Conservation (phyloP, 92 coral and sea anemone species). For the Umimayanthus kanabou region DNA sequence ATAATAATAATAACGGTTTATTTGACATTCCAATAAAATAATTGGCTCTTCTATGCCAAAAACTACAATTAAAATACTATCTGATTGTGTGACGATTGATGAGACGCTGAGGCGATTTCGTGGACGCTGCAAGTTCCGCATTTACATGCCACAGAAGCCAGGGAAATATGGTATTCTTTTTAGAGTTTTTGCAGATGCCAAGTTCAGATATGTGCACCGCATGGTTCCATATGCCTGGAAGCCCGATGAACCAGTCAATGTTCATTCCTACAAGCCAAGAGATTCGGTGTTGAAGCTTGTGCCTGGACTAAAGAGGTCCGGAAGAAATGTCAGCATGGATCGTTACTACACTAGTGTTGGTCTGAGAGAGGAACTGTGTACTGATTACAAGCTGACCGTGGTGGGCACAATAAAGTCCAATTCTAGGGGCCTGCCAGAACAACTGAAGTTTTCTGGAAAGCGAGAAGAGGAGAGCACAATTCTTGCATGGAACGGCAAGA, state of each 20-base stretch:
- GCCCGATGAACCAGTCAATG: background rate
- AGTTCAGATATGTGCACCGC: background rate
- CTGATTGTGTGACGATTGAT: constrained; percentile 1
- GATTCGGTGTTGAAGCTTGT: background rate
- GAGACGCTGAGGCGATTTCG: background rate
- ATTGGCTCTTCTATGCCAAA: too few relatives aligned
- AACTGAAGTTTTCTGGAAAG: background rate
- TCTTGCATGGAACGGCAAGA: background rate
- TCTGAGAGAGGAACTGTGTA: background rate
- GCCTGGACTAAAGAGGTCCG: background rate
- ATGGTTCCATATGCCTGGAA: background rate
- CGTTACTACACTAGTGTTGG: background rate
- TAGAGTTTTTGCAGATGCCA: background rate
- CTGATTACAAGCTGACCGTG: background rate
- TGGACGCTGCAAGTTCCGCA: background rate
- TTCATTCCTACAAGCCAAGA: background rate
- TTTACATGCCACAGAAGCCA: constrained; percentile 16
- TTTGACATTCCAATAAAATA: too few relatives aligned
- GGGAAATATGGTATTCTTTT: constrained; percentile 11
- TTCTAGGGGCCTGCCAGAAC: background rate
- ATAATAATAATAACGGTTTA: too few relatives aligned
- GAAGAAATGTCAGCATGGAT: background rate
- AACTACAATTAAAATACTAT: too few relatives aligned
- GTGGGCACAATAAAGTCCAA: background rate
- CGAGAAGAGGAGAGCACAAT: background rate